Evolutionary conservation across 2,888 invertebrate species (phyloP), one percentile per base, ranked within the genome.

Genomic region (Gortyna flavago): DNA sequence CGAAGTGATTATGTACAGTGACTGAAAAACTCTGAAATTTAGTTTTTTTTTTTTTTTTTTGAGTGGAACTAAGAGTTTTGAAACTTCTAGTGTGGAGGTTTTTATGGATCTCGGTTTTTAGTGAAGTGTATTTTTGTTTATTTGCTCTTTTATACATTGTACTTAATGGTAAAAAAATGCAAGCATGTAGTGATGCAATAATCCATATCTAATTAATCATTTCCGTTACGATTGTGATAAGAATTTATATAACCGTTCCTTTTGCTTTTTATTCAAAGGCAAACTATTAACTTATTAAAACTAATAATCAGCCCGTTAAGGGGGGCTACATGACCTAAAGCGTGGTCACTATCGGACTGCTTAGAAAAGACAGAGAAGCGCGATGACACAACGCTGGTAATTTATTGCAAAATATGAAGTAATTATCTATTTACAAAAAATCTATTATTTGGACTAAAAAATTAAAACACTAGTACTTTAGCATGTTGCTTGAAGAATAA

Each of bases 171-270:
- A 25, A 41, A 54, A 54, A 35, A 21, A 18, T 70, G 62, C 54
- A 38, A 64, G 6, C 9, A 32, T 29, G 11, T 73, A 35, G 69
- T 73, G 44, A 69, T 38, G 69, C 65, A 77, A 74, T 81, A 75
- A 68, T 57, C 76, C 67, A 61, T 76, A 64, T 1, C 76, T 51
- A 73, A 83, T 80, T 69, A 3, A 66, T 77, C 16, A 21, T 72
- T 68, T 75, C 65, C 66, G 38, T 66, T 32, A 35, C 59, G 25
- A 65, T 48, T 65, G 16, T 38, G 66, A 57, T 72, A 59, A 68
- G 62, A 16, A 44, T 16, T 35, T 35, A 61, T 35, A 66, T 11
- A 29, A 38, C 35, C 18, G 13, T 64, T 51, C 6, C 5, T 75
- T 79, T 68, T 41, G 4, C 9, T 57, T 62, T 41, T 9, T 16